Evolutionary conservation across 1,140 invertebrate genomes (phyloP).

Genomic region (Drosophila seguyi): DNA sequence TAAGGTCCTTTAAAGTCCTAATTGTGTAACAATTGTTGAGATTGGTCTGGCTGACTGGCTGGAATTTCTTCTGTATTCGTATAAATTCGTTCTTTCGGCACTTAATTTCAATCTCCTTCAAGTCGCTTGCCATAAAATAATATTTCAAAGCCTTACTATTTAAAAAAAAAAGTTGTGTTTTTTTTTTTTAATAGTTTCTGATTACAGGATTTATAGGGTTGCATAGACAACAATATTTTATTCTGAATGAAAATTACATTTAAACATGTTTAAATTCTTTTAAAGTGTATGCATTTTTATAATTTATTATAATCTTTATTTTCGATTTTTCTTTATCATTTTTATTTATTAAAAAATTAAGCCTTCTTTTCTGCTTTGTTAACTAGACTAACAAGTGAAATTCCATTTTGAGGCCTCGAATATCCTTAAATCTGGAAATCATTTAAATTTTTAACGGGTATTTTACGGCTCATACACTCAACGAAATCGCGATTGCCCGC

Average conservation of each 20-base stretch:
- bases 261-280: too few species aligned
- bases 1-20: not conserved
- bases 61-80: constrained; percentile 2
- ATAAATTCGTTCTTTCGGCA: constrained; percentile 58
- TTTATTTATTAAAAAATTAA: too few species aligned
- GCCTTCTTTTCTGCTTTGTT: too few species aligned
- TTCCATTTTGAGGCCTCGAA: not conserved
- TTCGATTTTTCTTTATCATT: too few species aligned
- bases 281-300: too few species aligned
- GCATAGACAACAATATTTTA: not conserved
- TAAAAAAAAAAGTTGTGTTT: not conserved
- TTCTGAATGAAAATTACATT: not conserved
- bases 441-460: not conserved
- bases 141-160: constrained; percentile 5
- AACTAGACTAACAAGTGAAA: not conserved
- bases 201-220: not conserved
- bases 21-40: constrained; percentile 1
- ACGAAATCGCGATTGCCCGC: not conserved
- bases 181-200: not conserved
- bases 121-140: constrained; percentile 30
- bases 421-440: constrained; percentile 9
- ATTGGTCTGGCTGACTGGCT: not conserved
- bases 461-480: constrained; percentile 5
- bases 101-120: constrained; percentile 62
- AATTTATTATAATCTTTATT: too few species aligned